Evolutionary conservation across 2,113 vertebrate species (phyloP).

Genomic region (Hypocryptadius cinnamomeus): DNA sequence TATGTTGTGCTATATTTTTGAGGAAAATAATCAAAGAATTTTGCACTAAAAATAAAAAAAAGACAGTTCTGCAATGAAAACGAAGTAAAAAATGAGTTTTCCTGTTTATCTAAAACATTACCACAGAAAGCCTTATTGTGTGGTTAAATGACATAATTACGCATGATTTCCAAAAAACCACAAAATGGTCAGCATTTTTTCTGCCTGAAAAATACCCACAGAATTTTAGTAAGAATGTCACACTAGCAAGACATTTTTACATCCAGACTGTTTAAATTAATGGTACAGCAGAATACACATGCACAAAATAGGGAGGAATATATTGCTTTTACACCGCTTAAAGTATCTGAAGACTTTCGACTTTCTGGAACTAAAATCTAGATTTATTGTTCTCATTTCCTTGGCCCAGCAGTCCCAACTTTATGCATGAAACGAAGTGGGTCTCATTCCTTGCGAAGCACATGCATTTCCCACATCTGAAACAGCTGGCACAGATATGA

Average conservation of each 20-base stretch:
- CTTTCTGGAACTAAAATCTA: not conserved
- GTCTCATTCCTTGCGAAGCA: constrained; percentile 38
- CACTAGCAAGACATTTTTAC: constrained; percentile 16
- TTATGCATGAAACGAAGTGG: not conserved
- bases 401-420: not conserved
- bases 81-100: constrained; percentile 41
- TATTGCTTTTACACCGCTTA: constrained; percentile 1
- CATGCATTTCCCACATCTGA: constrained; percentile 47
- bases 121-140: constrained; percentile 63
- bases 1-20: not conserved
- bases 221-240: constrained; percentile 56
- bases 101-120: constrained; percentile 56
- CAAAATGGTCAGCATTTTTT: constrained; percentile 68
- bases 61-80: constrained; percentile 3
- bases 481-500: constrained; percentile 31
- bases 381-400: constrained; percentile 18
- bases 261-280: constrained; percentile 60
- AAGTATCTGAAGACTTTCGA: constrained; percentile 19
- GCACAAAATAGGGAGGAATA: not conserved
- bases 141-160: constrained; percentile 63
- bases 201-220: constrained; percentile 69
- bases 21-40: constrained; percentile 2
- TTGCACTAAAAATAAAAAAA: not conserved
- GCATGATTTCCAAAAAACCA: constrained; percentile 64
- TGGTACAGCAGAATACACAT: not conserved